Evolutionary conservation across 2,888 invertebrate species (phyloP).

Genomic region (Neoitamus cyanurus): DNA sequence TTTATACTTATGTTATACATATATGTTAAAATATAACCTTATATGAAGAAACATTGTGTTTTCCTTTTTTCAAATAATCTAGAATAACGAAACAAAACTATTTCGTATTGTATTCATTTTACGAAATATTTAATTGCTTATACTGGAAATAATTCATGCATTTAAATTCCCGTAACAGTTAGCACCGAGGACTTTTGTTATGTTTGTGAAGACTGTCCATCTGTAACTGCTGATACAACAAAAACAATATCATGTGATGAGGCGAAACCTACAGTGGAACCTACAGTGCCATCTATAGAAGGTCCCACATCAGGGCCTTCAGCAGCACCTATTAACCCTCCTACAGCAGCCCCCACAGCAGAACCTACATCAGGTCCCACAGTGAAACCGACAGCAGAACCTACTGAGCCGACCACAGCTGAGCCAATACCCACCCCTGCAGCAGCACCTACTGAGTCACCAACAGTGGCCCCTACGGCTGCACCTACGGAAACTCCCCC

Average conservation of each 20-base stretch:
- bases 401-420: not conserved
- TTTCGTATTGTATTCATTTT: too few relatives aligned
- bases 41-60: too few relatives aligned
- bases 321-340: not conserved
- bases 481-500: not conserved
- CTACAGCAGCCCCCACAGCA: not conserved
- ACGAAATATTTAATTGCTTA: too few relatives aligned
- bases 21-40: too few relatives aligned
- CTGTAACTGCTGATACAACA: not conserved
- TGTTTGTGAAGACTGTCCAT: not conserved
- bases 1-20: too few relatives aligned
- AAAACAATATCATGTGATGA: not conserved
- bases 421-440: not conserved
- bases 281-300: not conserved
- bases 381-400: not conserved
- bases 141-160: too few relatives aligned
- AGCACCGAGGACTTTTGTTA: not conserved
- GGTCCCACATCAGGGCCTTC: not conserved
- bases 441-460: not conserved
- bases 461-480: not conserved
- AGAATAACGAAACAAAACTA: too few relatives aligned
- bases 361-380: not conserved
- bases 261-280: not conserved
- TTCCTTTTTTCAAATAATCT: too few relatives aligned
- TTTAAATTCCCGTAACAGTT: not conserved